Evolutionary conservation across 2,888 invertebrate species (phyloP).

Genomic region (Protula sp.): DNA sequence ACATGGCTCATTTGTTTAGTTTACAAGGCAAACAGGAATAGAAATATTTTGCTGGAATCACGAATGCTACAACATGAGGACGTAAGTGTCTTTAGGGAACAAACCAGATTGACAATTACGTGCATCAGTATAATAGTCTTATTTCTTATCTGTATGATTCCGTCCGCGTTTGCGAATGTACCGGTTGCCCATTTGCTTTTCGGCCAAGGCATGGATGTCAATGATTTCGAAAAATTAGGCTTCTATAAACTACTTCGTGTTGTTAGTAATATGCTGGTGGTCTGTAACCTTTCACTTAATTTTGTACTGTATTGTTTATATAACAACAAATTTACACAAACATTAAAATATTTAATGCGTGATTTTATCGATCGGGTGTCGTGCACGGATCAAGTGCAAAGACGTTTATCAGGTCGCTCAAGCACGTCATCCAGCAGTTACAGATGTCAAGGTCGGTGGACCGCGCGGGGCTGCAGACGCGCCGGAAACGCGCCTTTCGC

Average conservation of each 20-base stretch:
- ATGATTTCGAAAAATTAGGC: conserved; percentile 25
- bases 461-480: neutral
- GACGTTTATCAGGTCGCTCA: neutral
- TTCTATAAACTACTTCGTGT: conserved; percentile 31
- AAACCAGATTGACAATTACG: conserved; percentile 40
- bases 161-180: conserved; percentile 39
- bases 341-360: neutral
- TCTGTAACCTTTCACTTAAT: conserved; percentile 42
- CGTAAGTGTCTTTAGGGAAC: conserved; percentile 23
- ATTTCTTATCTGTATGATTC: conserved; percentile 42
- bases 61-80: neutral
- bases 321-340: conserved; percentile 23
- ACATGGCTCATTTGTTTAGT: conserved; percentile 36
- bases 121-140: conserved; percentile 42
- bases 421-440: neutral
- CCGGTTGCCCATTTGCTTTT: conserved; percentile 39
- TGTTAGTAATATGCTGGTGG: conserved; percentile 38
- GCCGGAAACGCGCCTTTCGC: neutral
- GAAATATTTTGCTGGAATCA: neutral
- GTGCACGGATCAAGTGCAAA: neutral
- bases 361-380: neutral
- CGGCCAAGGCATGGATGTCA: conserved; percentile 20
- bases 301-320: conserved; percentile 48
- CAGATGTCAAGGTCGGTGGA: neutral
- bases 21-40: conserved; percentile 27